Evolutionary conservation across 2,888 invertebrate species (phyloP).

Genomic region (Seira musarum): DNA sequence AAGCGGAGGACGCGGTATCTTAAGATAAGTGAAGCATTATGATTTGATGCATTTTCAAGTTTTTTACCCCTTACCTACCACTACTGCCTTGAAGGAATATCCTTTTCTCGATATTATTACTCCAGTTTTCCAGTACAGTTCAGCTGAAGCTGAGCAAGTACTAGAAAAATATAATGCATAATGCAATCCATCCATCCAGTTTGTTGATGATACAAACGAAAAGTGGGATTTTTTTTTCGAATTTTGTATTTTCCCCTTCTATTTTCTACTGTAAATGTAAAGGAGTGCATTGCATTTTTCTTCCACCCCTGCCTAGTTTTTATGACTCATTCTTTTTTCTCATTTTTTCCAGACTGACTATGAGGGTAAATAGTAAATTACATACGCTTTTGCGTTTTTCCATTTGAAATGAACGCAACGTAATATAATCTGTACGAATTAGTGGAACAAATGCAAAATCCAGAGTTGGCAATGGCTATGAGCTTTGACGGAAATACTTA

Average conservation of each 20-base stretch:
- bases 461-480: no score
- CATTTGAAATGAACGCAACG: no score
- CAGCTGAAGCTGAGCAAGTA: slow-evolving; percentile 37
- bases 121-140: slow-evolving; percentile 20
- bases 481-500: no score
- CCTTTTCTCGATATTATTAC: neutral
- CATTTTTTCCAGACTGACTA: slow-evolving; percentile 49
- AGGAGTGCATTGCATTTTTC: slow-evolving; percentile 61
- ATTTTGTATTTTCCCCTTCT: slow-evolving; percentile 68
- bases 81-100: neutral
- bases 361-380: no score
- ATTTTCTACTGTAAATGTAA: slow-evolving; percentile 33
- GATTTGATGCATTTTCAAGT: slow-evolving; percentile 36
- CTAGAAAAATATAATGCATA: slow-evolving; percentile 38
- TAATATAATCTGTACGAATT: no score
- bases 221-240: slow-evolving; percentile 68
- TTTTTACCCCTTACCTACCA: slow-evolving; percentile 22
- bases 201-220: slow-evolving; percentile 41
- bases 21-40: slow-evolving; percentile 58
- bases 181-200: no score
- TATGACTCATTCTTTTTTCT: slow-evolving; percentile 65
- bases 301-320: slow-evolving; percentile 64
- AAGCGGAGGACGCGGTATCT: slow-evolving; percentile 15
- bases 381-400: no score
- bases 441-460: no score